Base-by-base conservation (phyloP, 1,140 invertebrate species). In the Aphaenogaster rudis region DNA sequence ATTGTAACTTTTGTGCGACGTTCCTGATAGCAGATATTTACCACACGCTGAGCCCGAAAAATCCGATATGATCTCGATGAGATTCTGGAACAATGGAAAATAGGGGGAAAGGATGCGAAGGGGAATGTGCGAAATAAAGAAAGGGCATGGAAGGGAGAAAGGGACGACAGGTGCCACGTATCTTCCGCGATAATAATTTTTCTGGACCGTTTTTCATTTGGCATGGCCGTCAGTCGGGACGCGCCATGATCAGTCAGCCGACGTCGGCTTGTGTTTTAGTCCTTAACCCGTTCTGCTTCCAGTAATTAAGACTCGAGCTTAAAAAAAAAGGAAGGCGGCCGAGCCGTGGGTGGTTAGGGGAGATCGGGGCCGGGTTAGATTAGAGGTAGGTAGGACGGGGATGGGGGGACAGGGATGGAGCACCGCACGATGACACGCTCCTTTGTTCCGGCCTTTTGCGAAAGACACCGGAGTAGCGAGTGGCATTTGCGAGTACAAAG, bases 391-490 rank as follows among this genome's bases (percentile, higher is more conserved):
- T 69, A 59, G 72, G 63, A 69, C 86, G 50, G 64, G 66, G 64
- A 88, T 28, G 54, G 21, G 36, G 9, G 39, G 78, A 39, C 33
- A 33, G 52, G 36, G 48, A 39, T 52, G 21, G 84, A 76, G 74
- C 74, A 74, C 36, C 67, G 63, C 76, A 84, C 88, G 87, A 91
- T 92, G 92, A 92, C 92, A 93, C 86, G 86, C 76, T 92, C 89
- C 91, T 93, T 93, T 94, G 93, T 94, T 94, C 92, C 88, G 79
- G 72, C 79, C 90, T 93, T 93, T 94, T 93, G 86, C 81, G 85
- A 88, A 92, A 93, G 91, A 92, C 89, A 91, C 64, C 82, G 89
- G 21, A 69, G 66, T 92, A 91, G 87, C 90, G 91, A 91, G 90
- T 90, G 88, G 85, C 82, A 86, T 91, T 85, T 88, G 88, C 90